phyloP scores from a whole-genome alignment of 2,888 invertebrate genomes.

The Scelioninae gen. 1 region DNA sequence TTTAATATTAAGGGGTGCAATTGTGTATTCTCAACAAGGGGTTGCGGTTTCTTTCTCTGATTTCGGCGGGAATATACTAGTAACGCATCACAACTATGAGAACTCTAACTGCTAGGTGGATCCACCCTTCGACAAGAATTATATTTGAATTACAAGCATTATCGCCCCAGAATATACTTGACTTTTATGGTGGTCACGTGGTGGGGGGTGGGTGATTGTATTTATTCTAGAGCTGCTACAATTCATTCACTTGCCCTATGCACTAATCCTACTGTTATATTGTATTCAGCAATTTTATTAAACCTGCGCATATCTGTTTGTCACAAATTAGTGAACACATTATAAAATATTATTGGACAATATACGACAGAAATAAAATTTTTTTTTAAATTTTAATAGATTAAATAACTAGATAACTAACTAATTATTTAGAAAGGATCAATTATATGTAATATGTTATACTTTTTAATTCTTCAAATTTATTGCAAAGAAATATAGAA shows the following conservation, averaged over 20 bases:
- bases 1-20: constrained; percentile 61
- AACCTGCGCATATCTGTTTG: constrained; percentile 6
- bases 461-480: too few species aligned
- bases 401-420: too few species aligned
- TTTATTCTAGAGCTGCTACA: constrained; percentile 67
- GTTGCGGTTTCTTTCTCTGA: constrained; percentile 74
- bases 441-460: too few species aligned
- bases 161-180: constrained; percentile 83
- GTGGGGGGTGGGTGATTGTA: constrained; percentile 77
- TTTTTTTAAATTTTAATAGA: too few species aligned
- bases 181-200: constrained; percentile 83
- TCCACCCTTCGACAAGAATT: constrained; percentile 80
- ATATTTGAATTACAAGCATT: constrained; percentile 85
- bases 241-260: constrained; percentile 59
- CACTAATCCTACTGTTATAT: constrained; percentile 52
- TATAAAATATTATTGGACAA: too few species aligned
- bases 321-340: neutral
- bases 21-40: constrained; percentile 72
- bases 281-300: constrained; percentile 23
- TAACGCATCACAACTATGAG: constrained; percentile 61
- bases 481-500: too few species aligned
- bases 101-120: constrained; percentile 73
- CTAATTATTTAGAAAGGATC: too few species aligned
- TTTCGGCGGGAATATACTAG: constrained; percentile 74
- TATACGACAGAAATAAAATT: too few species aligned